A percentile compares a stretch with the other conserved stretches of the same genome.
Evolutionary conservation across 2,888 invertebrate species (phyloP).

Genomic region (Poecilus cupreus): DNA sequence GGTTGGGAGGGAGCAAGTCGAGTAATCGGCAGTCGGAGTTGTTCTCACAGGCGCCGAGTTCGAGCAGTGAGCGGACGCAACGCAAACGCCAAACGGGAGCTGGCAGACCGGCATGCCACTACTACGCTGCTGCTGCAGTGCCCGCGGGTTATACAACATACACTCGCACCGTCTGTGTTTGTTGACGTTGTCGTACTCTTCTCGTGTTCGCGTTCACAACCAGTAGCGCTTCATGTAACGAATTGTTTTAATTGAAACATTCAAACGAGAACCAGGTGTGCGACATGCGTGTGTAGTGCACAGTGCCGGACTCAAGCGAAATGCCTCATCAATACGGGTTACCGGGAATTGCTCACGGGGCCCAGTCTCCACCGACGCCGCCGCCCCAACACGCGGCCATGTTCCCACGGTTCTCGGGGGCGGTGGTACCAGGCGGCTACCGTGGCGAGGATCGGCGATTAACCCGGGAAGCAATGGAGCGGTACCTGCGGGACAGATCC

Average conservation of each 20-base stretch:
- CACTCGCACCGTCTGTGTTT: conserved; percentile 47
- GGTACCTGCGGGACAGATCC: conserved; percentile 94
- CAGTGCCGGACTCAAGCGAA: conserved; percentile 68
- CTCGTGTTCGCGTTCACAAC: neutral
- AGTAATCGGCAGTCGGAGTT: conserved; percentile 63
- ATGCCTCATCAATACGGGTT: conserved; percentile 90
- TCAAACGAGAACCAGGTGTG: conserved; percentile 49
- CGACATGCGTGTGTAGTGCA: conserved; percentile 53
- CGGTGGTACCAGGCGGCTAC: conserved; percentile 78
- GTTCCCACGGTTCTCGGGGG: conserved; percentile 78
- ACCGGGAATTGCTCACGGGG: conserved; percentile 81
- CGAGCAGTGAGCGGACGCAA: conserved; percentile 14
- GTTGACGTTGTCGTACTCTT: conserved; percentile 43
- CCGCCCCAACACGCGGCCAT: conserved; percentile 80
- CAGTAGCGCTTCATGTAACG: conserved; percentile 27
- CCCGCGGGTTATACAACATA: conserved; percentile 51
- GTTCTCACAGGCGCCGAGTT: conserved; percentile 62
- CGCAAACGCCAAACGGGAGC: conserved; percentile 44
- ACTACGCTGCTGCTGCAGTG: conserved; percentile 43
- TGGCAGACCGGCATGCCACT: conserved; percentile 58
- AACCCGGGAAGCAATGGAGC: conserved; percentile 95
- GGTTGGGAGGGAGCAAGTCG: conserved; percentile 69
- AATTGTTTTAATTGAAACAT: conserved; percentile 35
- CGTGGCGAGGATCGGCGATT: conserved; percentile 88
- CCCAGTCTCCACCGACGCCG: conserved; percentile 89